These are phyloP conservation scores for Synanthedon myopaeformis DNA, from an alignment of 2,888 invertebrate species.

Conservation along the genomic window DNA sequence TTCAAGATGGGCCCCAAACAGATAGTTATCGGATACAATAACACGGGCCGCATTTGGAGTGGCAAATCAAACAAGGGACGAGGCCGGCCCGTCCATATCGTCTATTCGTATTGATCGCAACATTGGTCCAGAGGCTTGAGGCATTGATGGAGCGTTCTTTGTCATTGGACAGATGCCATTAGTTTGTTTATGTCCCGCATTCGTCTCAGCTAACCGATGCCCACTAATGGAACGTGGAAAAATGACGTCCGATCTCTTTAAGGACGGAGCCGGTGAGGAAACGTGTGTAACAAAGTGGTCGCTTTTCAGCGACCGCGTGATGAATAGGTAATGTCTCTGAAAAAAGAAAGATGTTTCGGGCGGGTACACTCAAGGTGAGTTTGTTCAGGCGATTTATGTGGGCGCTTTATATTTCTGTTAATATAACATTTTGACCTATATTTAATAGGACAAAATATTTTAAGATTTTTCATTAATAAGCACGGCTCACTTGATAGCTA, in stretches of 20 bases:
- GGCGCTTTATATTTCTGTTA: conserved; percentile 1
- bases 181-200: conserved; percentile 52
- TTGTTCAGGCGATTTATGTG: conserved; percentile 25
- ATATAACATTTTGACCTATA: neutral
- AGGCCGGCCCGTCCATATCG: conserved; percentile 6
- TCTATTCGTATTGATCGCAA: conserved; percentile 16
- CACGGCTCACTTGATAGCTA: too few relatives aligned
- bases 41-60: conserved; percentile 12
- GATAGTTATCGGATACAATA: conserved; percentile 20
- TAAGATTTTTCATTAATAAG: too few relatives aligned
- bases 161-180: conserved; percentile 43
- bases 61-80: conserved; percentile 17
- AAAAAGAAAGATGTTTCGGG: conserved; percentile 28
- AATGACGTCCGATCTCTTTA: conserved; percentile 42
- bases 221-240: conserved; percentile 45
- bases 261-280: conserved; percentile 18
- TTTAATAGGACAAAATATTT: too few relatives aligned
- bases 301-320: conserved; percentile 42
- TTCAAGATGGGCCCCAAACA: neutral
- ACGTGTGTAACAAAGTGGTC: conserved; percentile 36
- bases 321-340: conserved; percentile 44
- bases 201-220: conserved; percentile 40
- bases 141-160: conserved; percentile 44
- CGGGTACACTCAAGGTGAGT: conserved; percentile 20
- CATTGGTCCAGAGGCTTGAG: conserved; percentile 35